A percentile compares a stretch with the other conserved stretches of the same genome.
phyloP scores from a whole-genome alignment of 2,797 vertebrate genomes.

The Pteropus rufus region DNA sequence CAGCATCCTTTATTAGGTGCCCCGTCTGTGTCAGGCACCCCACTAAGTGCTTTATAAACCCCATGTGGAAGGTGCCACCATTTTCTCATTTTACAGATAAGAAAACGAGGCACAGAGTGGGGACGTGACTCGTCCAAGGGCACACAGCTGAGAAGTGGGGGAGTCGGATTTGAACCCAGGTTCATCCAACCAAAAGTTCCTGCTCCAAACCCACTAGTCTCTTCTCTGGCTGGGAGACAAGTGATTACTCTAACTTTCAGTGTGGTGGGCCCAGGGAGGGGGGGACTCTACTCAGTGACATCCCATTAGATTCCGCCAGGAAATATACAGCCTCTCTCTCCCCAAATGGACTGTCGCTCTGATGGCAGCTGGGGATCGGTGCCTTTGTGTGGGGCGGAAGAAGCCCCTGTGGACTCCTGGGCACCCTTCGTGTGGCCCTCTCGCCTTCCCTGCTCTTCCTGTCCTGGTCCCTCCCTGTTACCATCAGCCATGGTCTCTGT shows the following conservation, averaged over 20 bases:
- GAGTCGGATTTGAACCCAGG: background rate
- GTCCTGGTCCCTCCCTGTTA: background rate
- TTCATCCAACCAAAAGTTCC: background rate
- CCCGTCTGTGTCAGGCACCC: background rate
- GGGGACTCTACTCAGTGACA: too few species aligned
- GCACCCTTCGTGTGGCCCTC: background rate
- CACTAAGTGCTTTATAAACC: too few species aligned
- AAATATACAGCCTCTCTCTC: background rate
- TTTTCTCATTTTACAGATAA: background rate
- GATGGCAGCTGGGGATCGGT: rapidly evolving
- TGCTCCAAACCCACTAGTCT: background rate
- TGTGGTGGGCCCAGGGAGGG: rapidly evolving
- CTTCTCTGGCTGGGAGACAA: background rate
- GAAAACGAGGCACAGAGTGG: background rate
- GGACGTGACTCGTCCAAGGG: background rate
- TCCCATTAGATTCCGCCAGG: background rate
- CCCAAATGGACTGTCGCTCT: background rate
- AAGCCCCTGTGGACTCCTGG: background rate
- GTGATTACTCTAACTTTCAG: background rate
- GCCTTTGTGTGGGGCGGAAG: background rate
- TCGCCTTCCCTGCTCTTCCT: too few species aligned
- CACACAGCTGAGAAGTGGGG: background rate
- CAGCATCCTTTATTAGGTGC: background rate
- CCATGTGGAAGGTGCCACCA: background rate
- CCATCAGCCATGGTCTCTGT: background rate